Evolutionary conservation across 2,797 vertebrate species (phyloP).

Genomic region (Myotis vivesi): DNA sequence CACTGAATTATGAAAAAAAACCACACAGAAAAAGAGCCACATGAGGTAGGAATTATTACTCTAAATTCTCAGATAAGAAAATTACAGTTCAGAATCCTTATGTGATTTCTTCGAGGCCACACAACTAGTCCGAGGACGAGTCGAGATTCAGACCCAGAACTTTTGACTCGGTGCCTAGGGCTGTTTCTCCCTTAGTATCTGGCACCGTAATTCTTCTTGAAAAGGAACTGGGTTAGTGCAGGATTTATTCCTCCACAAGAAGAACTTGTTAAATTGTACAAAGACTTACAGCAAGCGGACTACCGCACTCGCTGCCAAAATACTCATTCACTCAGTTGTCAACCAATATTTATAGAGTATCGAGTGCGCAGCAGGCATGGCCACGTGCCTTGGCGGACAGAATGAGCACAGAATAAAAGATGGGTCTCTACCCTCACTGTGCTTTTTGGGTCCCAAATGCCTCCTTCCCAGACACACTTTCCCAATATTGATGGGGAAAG

Average conservation of each 20-base stretch:
- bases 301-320: not conserved
- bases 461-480: not conserved
- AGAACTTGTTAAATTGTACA: not conserved
- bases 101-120: not conserved
- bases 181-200: not conserved
- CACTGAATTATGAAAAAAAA: not conserved
- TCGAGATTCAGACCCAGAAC: not conserved
- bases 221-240: not conserved
- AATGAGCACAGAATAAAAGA: not conserved
- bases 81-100: not conserved
- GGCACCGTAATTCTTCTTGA: not conserved
- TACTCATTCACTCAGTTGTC: not conserved
- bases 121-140: not conserved
- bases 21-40: not conserved
- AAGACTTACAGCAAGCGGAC: not conserved
- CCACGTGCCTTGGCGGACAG: not conserved
- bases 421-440: not conserved
- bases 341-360: not conserved
- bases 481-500: not conserved
- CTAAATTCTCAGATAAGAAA: constrained; percentile 21
- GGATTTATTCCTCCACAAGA: not conserved
- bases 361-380: too few relatives aligned
- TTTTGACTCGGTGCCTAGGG: not conserved
- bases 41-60: not conserved
- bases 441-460: not conserved